These are phyloP conservation scores for Zaprionus ornatus DNA, from an alignment of 1,140 invertebrate species.

Conservation along the genomic window DNA sequence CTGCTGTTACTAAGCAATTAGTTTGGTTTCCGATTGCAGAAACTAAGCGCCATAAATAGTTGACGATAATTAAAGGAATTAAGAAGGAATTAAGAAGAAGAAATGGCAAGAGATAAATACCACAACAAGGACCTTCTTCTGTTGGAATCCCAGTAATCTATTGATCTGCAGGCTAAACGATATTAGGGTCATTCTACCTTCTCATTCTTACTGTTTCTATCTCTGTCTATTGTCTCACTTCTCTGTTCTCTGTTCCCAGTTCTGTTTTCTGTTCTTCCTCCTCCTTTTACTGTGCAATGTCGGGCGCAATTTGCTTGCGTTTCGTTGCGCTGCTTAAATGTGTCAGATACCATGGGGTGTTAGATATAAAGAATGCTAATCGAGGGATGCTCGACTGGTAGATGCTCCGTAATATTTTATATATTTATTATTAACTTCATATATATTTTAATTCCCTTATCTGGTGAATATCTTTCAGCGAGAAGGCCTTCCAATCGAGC, in stretches of 20 bases:
- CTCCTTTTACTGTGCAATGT: constrained; percentile 14
- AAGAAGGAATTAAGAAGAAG: not conserved
- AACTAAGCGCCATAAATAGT: not conserved
- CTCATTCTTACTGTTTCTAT: not conserved
- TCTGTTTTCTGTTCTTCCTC: constrained; percentile 5
- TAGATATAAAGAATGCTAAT: not conserved
- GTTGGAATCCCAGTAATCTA: not conserved
- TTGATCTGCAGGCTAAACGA: constrained; percentile 12
- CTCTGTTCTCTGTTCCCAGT: constrained; percentile 22
- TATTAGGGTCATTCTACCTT: constrained; percentile 15
- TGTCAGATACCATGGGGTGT: constrained; percentile 23
- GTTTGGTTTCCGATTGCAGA: not conserved
- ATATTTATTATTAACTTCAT: not conserved
- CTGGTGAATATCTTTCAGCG: no score
- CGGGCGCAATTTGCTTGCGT: constrained; percentile 26
- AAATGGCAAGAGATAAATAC: not conserved
- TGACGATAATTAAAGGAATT: not conserved
- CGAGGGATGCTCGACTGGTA: not conserved
- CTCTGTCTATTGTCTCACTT: constrained; percentile 10
- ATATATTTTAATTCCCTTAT: no score
- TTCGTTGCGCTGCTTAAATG: constrained; percentile 31
- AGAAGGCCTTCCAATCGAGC: not conserved
- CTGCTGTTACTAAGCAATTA: constrained; percentile 29
- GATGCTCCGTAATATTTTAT: no score
- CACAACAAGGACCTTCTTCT: not conserved